A percentile compares a stretch with the other conserved stretches of the same genome.
These are phyloP conservation scores for Rhinopomastus cyanomelas DNA, from an alignment of 2,113 vertebrate genomes.

Conservation along the genomic window DNA sequence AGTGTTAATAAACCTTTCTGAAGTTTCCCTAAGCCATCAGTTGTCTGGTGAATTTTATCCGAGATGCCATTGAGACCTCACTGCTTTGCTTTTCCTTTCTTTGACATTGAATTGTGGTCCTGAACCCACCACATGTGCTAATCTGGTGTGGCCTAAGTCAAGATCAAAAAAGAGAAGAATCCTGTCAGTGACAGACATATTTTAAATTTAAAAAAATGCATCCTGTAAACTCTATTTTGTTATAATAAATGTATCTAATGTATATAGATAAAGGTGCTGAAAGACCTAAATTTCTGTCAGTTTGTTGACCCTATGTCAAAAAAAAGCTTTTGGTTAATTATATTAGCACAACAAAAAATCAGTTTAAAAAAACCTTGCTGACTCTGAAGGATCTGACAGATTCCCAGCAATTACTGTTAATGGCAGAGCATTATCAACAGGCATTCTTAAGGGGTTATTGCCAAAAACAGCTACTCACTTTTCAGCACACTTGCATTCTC, in stretches of 20 bases:
- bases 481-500: too few relatives aligned
- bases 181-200: background rate
- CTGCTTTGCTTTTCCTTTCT: too few relatives aligned
- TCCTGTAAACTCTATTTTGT: background rate
- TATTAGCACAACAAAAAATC: background rate
- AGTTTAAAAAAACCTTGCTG: background rate
- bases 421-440: background rate
- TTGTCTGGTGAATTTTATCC: too few relatives aligned
- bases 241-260: background rate
- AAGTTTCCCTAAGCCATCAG: too few relatives aligned
- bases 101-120: too few relatives aligned
- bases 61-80: too few relatives aligned
- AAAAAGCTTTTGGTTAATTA: background rate
- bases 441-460: background rate
- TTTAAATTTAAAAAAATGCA: background rate
- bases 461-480: background rate
- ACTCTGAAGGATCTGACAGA: background rate
- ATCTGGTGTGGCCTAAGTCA: background rate
- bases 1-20: too few relatives aligned
- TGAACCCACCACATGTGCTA: too few relatives aligned
- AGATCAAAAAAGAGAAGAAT: background rate
- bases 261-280: background rate
- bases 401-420: background rate
- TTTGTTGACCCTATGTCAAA: background rate
- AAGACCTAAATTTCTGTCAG: background rate